Conservation (phyloP, 2,113 vertebrate species). For the Sinocyclocheilus anshuiensis region DNA sequence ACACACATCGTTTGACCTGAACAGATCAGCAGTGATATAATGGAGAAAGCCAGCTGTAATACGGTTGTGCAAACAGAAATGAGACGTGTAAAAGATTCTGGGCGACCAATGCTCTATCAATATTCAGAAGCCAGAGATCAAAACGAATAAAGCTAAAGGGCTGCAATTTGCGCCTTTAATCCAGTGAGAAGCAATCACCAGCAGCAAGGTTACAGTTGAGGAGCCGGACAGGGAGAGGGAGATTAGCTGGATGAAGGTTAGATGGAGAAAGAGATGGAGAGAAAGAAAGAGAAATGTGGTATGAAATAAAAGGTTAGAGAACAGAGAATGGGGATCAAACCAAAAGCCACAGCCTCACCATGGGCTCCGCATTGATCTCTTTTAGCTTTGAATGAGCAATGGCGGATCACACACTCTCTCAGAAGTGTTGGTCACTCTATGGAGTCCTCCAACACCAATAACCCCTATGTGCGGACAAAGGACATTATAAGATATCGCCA, state of each 20-base stretch:
- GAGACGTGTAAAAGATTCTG: not conserved
- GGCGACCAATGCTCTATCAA: not conserved
- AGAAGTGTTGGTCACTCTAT: constrained; percentile 23
- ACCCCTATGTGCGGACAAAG: not conserved
- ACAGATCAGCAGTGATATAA: constrained; percentile 4
- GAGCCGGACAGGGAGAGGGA: not conserved
- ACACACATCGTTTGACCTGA: not conserved
- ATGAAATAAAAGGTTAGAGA: constrained; percentile 6
- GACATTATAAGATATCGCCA: not conserved
- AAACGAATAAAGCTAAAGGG: constrained; percentile 21
- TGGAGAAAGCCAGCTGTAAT: not conserved
- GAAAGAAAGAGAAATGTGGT: not conserved
- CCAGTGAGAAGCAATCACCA: not conserved
- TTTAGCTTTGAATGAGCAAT: constrained; percentile 9
- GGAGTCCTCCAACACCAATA: not conserved
- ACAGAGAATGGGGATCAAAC: constrained; percentile 13
- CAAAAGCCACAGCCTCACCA: not conserved
- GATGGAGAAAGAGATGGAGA: not conserved
- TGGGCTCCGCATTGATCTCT: constrained; percentile 32
- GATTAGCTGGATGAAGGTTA: constrained; percentile 3
- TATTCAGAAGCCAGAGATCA: constrained; percentile 7
- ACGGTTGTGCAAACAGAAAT: not conserved
- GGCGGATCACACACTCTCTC: constrained; percentile 18
- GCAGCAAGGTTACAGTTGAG: constrained; percentile 12
- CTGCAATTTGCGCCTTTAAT: not conserved